These are phyloP conservation scores for Drosophila atripex DNA, from an alignment of 2,888 invertebrate species.

Conservation along the genomic window DNA sequence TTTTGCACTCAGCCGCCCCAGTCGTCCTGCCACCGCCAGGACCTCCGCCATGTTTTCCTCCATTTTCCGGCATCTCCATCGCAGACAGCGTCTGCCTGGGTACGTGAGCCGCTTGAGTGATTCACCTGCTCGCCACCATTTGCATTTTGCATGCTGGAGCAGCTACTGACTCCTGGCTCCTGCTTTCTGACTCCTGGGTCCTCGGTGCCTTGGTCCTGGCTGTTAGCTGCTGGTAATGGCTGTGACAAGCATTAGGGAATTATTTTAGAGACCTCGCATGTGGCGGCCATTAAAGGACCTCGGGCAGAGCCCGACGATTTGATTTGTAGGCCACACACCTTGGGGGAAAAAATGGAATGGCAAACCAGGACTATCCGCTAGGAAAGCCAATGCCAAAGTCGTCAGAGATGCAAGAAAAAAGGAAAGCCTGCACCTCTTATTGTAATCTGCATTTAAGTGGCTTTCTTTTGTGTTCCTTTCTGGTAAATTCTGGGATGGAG, in stretches of 20 bases:
- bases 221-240: constrained; percentile 51
- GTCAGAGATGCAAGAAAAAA: constrained; percentile 58
- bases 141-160: constrained; percentile 48
- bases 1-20: constrained; percentile 34
- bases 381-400: constrained; percentile 52
- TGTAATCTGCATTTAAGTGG: constrained; percentile 79
- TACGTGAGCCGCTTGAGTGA: constrained; percentile 52
- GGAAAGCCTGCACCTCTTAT: constrained; percentile 54
- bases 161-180: constrained; percentile 17
- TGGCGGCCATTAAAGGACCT: constrained; percentile 64
- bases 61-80: constrained; percentile 7
- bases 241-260: constrained; percentile 51
- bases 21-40: background rate
- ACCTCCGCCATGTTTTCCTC: background rate
- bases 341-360: background rate
- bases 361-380: constrained; percentile 18
- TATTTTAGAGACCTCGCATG: constrained; percentile 51
- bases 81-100: constrained; percentile 33
- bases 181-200: constrained; percentile 18
- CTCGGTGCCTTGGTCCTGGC: constrained; percentile 2
- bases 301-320: constrained; percentile 45
- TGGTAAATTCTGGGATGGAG: background rate
- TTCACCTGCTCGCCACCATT: constrained; percentile 51
- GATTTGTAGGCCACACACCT: constrained; percentile 53
- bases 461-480: constrained; percentile 66